A percentile compares a stretch with the other conserved stretches of the same genome.
Conservation (phyloP, 2,888 invertebrate species). For the Portevinia maculata region DNA sequence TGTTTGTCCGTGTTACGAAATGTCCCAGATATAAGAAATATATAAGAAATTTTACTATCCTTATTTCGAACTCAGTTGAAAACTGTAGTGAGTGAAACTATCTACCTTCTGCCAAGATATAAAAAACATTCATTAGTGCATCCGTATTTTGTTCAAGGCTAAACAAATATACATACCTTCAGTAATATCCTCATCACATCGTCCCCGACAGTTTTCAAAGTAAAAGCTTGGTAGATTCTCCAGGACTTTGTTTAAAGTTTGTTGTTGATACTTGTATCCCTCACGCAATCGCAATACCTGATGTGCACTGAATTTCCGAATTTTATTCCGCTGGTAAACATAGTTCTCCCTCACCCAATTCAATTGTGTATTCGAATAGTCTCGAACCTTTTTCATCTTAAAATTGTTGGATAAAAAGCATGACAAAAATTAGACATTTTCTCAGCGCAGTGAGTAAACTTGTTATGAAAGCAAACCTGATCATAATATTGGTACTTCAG, state of each 20-base stretch:
- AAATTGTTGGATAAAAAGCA: no score
- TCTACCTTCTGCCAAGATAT: no score
- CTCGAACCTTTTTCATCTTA: slow-evolving; percentile 94
- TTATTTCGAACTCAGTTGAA: no score
- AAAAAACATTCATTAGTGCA: no score
- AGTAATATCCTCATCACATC: slow-evolving; percentile 84
- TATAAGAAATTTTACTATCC: no score
- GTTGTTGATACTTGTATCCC: slow-evolving; percentile 97
- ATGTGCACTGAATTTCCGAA: slow-evolving; percentile 96
- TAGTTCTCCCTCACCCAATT: slow-evolving; percentile 98
- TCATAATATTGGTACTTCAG: slow-evolving; percentile 96
- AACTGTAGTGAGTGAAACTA: no score
- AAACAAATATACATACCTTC: slow-evolving; percentile 79
- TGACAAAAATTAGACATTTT: no score
- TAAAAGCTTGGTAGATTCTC: slow-evolving; percentile 96
- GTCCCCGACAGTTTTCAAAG: slow-evolving; percentile 96
- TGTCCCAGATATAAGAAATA: no score
- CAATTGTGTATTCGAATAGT: slow-evolving; percentile 95
- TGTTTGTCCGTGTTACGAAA: no score
- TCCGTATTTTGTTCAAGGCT: no score
- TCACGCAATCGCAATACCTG: slow-evolving; percentile 94
- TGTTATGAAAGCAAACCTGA: no score
- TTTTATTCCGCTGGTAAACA: slow-evolving; percentile 96
- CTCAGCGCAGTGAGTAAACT: no score
- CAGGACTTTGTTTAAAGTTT: slow-evolving; percentile 95